Conservation (phyloP, 2,797 vertebrate species). For the Alcedo atthis region DNA sequence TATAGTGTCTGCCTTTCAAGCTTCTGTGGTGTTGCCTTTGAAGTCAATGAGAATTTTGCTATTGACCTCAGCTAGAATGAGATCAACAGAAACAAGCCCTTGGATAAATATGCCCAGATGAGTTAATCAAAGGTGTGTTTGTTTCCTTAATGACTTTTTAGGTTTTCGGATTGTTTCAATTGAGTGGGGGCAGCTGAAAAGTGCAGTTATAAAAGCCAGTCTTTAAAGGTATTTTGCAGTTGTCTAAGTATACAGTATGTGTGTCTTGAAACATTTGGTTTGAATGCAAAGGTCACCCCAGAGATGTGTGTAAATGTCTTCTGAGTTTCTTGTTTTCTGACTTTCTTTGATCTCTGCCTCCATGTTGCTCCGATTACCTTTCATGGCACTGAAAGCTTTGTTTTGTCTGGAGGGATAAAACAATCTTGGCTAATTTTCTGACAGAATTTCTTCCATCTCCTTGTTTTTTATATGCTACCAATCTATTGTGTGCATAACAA, state of each 20-base stretch:
- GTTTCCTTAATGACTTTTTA: conserved; percentile 52
- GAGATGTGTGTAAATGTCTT: not conserved
- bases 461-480: not conserved
- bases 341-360: not conserved
- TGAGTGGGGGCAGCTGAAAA: not conserved
- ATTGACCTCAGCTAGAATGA: conserved; percentile 47
- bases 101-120: conserved; percentile 46
- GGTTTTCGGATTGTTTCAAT: not conserved
- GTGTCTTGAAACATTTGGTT: not conserved
- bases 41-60: conserved; percentile 51
- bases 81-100: conserved; percentile 17
- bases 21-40: not conserved
- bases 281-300: not conserved
- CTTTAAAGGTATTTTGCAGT: not conserved
- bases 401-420: not conserved
- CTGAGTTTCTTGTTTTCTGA: not conserved
- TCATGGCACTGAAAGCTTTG: not conserved
- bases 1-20: not conserved
- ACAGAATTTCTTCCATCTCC: not conserved
- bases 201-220: not conserved
- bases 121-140: conserved; percentile 59
- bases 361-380: not conserved
- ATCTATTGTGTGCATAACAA: not conserved
- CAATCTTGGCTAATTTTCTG: not conserved
- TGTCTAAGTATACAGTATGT: not conserved